Evolutionary conservation across 2,797 vertebrate genomes (phyloP).

Genomic region (Gorsachius magnificus): DNA sequence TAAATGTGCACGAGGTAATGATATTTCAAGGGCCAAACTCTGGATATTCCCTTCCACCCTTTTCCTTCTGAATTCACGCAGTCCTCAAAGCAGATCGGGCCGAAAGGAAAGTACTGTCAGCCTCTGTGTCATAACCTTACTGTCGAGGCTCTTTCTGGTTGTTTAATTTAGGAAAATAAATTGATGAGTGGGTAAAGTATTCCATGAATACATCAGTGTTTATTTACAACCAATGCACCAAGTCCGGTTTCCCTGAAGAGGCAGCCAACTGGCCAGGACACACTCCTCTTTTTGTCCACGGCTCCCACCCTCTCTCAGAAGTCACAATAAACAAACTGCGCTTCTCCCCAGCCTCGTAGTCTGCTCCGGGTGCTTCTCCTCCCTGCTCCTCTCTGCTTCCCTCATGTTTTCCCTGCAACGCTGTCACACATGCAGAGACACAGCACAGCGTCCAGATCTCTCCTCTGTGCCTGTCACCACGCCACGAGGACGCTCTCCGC

Average conservation of each 20-base stretch:
- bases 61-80: not conserved
- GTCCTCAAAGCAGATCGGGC: not conserved
- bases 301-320: not conserved
- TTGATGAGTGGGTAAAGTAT: not conserved
- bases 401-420: not conserved
- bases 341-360: accelerated
- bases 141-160: accelerated
- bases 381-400: not conserved
- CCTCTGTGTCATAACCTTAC: not conserved
- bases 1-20: accelerated
- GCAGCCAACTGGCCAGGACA: not conserved
- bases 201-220: accelerated
- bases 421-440: not conserved
- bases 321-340: accelerated
- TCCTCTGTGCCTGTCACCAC: not conserved
- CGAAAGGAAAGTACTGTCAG: not conserved
- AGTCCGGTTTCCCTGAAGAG: not conserved
- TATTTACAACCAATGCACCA: not conserved
- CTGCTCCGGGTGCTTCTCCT: accelerated
- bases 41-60: not conserved
- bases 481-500: not conserved
- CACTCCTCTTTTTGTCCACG: accelerated
- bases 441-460: not conserved
- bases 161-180: not conserved
- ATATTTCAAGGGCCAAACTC: not conserved